phyloP scores from a whole-genome alignment of 2,797 vertebrate species.

The Sebastes ruberrimus region DNA sequence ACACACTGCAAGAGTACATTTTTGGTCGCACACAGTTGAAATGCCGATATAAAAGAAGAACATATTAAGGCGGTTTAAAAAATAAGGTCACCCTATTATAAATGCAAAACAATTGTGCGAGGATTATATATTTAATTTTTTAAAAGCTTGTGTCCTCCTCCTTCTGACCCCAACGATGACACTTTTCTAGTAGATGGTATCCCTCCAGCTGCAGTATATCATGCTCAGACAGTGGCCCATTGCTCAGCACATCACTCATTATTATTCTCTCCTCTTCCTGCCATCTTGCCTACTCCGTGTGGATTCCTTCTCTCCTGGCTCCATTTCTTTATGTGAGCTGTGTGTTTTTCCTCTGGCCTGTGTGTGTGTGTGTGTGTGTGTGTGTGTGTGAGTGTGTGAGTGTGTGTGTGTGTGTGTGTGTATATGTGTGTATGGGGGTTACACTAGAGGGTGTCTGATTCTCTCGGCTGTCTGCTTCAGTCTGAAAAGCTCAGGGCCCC shows the following conservation, averaged over 20 bases:
- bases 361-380: neutral
- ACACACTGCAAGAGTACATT: too few species aligned
- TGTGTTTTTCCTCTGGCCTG: neutral
- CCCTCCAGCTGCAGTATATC: neutral
- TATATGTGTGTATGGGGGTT: too few species aligned
- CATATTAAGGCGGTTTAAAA: too few species aligned
- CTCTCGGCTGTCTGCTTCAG: conserved; percentile 11
- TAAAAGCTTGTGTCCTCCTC: neutral
- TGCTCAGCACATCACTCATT: neutral
- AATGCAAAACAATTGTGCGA: neutral
- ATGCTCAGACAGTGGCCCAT: neutral
- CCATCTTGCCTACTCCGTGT: neutral
- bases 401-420: neutral
- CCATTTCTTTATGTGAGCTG: neutral
- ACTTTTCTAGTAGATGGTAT: neutral
- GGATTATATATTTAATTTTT: neutral
- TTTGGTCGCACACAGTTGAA: too few species aligned
- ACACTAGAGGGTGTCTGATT: neutral
- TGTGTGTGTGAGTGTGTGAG: neutral
- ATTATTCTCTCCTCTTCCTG: neutral
- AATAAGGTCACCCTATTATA: neutral
- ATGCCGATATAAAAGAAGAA: rapidly evolving
- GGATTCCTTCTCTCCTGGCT: neutral
- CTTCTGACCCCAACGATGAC: neutral
- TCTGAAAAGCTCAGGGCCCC: conserved; percentile 2